Evolutionary conservation across 2,113 vertebrate genomes (phyloP).

Genomic region (Pongo abelii): DNA sequence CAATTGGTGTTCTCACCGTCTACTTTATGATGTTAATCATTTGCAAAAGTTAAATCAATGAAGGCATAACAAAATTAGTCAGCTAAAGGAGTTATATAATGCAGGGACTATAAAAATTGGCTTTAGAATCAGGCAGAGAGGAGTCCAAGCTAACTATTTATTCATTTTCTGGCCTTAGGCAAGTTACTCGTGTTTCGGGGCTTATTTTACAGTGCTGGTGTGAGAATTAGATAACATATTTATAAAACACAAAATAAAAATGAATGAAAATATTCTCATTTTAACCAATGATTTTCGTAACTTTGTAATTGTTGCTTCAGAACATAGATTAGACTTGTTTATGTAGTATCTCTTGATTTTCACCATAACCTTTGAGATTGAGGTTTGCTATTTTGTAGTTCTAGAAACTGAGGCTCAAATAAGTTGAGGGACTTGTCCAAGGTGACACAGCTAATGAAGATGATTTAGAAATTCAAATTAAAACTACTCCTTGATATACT

Average conservation of each 20-base stretch:
- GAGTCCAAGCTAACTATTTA: neutral
- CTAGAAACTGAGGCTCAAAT: neutral
- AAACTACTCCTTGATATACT: neutral
- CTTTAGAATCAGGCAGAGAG: neutral
- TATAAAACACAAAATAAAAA: neutral
- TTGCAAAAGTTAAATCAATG: neutral
- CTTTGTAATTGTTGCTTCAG: conserved; percentile 19
- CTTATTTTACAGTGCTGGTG: neutral
- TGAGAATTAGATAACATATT: neutral
- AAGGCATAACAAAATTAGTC: neutral
- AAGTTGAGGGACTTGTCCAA: neutral
- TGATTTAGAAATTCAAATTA: neutral
- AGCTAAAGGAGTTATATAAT: neutral
- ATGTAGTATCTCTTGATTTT: neutral
- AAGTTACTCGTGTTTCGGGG: neutral
- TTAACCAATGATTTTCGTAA: neutral
- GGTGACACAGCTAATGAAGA: neutral
- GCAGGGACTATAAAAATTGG: neutral
- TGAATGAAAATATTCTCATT: neutral
- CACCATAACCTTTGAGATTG: neutral
- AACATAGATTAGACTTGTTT: neutral
- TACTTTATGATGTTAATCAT: neutral
- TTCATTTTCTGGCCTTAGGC: neutral
- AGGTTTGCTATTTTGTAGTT: neutral
- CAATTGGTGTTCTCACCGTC: neutral